phyloP scores from a whole-genome alignment of 2,797 vertebrate genomes.

The Echiichthys vipera region DNA sequence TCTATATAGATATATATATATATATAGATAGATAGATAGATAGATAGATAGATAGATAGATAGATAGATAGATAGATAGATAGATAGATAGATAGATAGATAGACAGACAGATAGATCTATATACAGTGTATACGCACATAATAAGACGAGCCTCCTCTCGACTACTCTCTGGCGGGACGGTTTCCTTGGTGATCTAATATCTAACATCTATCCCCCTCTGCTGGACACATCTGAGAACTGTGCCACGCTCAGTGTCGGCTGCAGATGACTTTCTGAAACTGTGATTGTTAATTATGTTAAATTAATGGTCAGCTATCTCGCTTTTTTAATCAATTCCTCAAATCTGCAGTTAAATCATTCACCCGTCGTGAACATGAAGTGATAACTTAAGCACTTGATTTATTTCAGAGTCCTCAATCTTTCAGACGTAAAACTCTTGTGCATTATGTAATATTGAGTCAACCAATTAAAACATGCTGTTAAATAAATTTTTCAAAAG shows the following conservation, averaged over 20 bases:
- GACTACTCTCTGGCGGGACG: neutral
- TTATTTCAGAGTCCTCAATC: neutral
- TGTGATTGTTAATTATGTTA: neutral
- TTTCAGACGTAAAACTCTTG: neutral
- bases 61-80: too few relatives aligned
- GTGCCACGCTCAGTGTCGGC: accelerated
- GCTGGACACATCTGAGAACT: constrained; percentile 45
- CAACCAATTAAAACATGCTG: too few relatives aligned
- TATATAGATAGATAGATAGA: too few relatives aligned
- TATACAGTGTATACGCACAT: too few relatives aligned
- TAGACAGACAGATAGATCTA: too few relatives aligned
- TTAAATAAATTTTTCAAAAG: neutral
- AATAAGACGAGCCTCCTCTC: neutral
- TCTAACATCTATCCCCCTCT: constrained; percentile 59
- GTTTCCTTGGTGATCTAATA: neutral
- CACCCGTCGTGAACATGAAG: neutral
- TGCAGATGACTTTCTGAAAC: neutral
- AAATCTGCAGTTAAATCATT: neutral
- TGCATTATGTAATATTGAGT: too few relatives aligned
- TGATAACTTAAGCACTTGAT: too few relatives aligned
- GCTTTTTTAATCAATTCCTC: neutral
- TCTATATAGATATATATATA: too few relatives aligned
- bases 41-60: too few relatives aligned
- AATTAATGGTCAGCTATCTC: neutral
- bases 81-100: too few relatives aligned